Conservation (phyloP, 2,113 vertebrate species). For the Brachyhypopomus gauderio region DNA sequence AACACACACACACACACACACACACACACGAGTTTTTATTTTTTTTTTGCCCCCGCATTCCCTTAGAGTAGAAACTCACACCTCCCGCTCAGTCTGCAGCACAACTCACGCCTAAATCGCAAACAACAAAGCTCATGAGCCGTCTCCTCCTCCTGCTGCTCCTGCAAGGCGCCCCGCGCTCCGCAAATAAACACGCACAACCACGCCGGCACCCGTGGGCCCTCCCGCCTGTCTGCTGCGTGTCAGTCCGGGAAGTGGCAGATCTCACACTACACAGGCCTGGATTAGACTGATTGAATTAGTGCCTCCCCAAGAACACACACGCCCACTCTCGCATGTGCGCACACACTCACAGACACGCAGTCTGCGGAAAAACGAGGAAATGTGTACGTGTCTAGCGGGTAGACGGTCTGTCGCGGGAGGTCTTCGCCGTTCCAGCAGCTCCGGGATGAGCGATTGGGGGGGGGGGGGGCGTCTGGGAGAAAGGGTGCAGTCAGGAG, state of each 20-base stretch:
- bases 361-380: constrained; percentile 1
- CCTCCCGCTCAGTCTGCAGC: constrained; percentile 33
- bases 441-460: too few relatives aligned
- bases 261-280: neutral
- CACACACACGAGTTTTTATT: too few relatives aligned
- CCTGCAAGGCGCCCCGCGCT: constrained; percentile 29
- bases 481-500: neutral
- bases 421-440: neutral
- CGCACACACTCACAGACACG: too few relatives aligned
- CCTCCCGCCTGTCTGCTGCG: constrained; percentile 31
- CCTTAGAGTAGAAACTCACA: constrained; percentile 12
- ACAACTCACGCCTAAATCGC: constrained; percentile 36
- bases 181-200: constrained; percentile 27
- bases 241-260: constrained; percentile 8
- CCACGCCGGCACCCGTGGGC: too few relatives aligned
- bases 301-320: too few relatives aligned
- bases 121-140: constrained; percentile 41
- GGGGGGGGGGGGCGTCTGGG: neutral
- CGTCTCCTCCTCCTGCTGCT: constrained; percentile 16
- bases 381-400: neutral
- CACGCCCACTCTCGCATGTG: too few relatives aligned
- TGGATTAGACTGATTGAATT: constrained; percentile 9
- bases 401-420: neutral
- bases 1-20: neutral
- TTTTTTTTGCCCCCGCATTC: constrained; percentile 11